These are phyloP conservation scores for Siphlonurus alternatus DNA, from an alignment of 2,888 invertebrate genomes.

Conservation along the genomic window DNA sequence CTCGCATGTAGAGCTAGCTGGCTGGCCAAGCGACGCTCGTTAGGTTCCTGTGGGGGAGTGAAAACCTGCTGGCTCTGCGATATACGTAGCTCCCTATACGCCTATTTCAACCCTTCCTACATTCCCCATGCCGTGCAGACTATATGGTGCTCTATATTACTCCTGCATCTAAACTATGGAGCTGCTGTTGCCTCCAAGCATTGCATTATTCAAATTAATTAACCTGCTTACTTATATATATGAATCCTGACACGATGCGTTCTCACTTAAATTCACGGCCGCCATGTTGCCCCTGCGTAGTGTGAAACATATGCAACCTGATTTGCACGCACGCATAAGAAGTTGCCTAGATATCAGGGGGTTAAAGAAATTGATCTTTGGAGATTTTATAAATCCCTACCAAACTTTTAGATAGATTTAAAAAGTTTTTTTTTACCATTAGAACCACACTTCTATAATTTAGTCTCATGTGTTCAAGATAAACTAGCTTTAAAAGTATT, in stretches of 20 bases:
- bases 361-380: no score
- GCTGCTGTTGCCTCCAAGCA: background rate
- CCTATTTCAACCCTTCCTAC: background rate
- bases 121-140: background rate
- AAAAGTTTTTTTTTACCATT: no score
- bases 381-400: no score
- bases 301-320: no score
- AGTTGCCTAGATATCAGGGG: no score
- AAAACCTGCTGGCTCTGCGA: background rate
- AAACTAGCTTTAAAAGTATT: no score
- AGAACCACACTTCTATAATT: no score
- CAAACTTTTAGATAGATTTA: no score
- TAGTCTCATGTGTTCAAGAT: no score
- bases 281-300: no score
- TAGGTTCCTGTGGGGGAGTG: background rate
- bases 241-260: background rate
- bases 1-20: background rate
- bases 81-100: background rate
- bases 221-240: background rate
- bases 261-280: no score
- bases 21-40: background rate
- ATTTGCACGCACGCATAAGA: no score
- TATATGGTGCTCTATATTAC: background rate
- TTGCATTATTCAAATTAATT: background rate
- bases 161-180: background rate